Evolutionary conservation across 2,113 vertebrate genomes (phyloP).

Genomic region (Cnemophilus loriae): DNA sequence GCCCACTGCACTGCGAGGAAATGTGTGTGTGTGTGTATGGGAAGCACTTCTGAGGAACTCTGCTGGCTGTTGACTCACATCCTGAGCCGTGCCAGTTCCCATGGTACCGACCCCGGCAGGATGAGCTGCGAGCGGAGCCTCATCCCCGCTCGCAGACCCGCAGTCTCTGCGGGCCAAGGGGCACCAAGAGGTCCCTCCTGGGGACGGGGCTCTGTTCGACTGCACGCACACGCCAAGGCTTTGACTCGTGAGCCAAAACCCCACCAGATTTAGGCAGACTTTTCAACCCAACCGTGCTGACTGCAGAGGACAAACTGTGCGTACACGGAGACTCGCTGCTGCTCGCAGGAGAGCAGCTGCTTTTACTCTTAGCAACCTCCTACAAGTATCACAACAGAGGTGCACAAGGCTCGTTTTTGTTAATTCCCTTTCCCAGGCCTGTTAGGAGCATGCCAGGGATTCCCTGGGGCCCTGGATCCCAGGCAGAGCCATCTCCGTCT

Average conservation of each 20-base stretch:
- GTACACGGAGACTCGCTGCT: neutral
- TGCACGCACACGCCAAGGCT: neutral
- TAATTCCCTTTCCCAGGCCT: neutral
- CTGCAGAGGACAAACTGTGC: neutral
- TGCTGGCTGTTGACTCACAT: constrained; percentile 2
- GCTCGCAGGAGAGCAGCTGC: neutral
- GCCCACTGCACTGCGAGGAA: neutral
- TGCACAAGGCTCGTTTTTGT: neutral
- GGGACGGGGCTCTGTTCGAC: neutral
- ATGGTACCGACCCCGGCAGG: neutral
- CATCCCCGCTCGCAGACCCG: neutral
- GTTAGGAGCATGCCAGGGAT: neutral
- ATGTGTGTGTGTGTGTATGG: neutral
- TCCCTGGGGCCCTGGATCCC: neutral
- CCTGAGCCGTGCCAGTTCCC: constrained; percentile 30
- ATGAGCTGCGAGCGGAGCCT: neutral
- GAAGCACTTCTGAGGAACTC: constrained; percentile 11
- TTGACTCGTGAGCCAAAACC: neutral
- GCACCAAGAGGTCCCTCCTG: neutral
- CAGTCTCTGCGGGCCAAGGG: neutral
- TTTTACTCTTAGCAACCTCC: neutral
- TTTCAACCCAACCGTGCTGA: neutral
- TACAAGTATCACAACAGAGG: neutral
- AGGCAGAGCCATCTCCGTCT: neutral
- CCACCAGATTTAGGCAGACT: neutral